Conservation (phyloP, 2,888 invertebrate genomes). For the Drosophila maculinotata region DNA sequence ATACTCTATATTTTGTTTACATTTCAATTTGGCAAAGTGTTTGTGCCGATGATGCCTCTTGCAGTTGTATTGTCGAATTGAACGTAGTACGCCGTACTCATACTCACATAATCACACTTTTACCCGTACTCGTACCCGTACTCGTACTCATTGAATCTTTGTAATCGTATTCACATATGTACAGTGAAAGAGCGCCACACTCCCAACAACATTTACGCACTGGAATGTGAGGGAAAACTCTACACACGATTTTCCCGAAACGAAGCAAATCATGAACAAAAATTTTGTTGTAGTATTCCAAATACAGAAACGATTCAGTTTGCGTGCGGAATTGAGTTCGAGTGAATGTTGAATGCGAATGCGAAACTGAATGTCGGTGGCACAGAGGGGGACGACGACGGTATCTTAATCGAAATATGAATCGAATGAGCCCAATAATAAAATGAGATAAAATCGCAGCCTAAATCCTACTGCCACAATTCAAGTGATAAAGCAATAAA, state of each 20-base stretch:
- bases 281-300: constrained; percentile 67
- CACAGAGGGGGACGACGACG: constrained; percentile 23
- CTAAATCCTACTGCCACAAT: constrained; percentile 22
- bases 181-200: constrained; percentile 26
- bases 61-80: constrained; percentile 36
- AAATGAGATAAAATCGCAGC: constrained; percentile 20
- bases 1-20: constrained; percentile 64
- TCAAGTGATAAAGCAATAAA: constrained; percentile 27
- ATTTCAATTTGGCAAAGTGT: constrained; percentile 52
- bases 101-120: too few relatives aligned
- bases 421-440: constrained; percentile 23
- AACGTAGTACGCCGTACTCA: constrained; percentile 28
- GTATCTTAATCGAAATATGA: constrained; percentile 41
- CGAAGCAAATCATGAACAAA: constrained; percentile 54
- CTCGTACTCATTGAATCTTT: constrained; percentile 44
- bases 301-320: constrained; percentile 81
- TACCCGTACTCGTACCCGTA: too few relatives aligned
- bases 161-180: constrained; percentile 19
- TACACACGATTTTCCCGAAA: constrained; percentile 66
- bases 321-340: constrained; percentile 77
- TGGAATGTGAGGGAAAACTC: constrained; percentile 75
- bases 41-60: constrained; percentile 44
- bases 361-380: constrained; percentile 42
- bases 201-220: constrained; percentile 75
- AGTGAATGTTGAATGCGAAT: constrained; percentile 56